Evolutionary conservation across 2,113 vertebrate species (phyloP), one percentile per base, ranked within the genome.

Genomic region (Morone saxatilis): DNA sequence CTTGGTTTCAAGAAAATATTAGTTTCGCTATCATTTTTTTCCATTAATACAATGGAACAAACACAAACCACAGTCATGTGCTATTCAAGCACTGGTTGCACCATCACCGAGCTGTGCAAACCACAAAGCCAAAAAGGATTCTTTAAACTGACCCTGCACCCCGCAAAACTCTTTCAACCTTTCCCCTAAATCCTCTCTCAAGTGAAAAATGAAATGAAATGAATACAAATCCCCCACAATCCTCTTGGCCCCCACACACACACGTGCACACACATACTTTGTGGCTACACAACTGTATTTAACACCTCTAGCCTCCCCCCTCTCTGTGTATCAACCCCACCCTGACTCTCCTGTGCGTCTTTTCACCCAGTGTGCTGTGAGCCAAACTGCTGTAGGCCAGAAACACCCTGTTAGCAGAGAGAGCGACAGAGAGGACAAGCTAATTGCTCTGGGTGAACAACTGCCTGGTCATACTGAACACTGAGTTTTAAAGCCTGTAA

Each of bases 161-260:
- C 78, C 45, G n/a, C 80, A 85, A 78, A 84, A 83, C 45, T 61
- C 74, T 43, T 25, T 67, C 85, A 92, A 91, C 69, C 80, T 86
- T 89, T 92, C 79, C 78, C 57, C 81, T 40, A 85, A 88, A 81
- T 91, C 67, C 51, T 81, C 61, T 60, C 77, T 86, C 77, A 63
- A 81, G 76, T 87, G 78, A 89, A 78, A 87, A 81, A 90, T 63
- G 3, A 83, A 56, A 80, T 78, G 84, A 92, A 88, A 91, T 88
- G 22, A 79, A 88, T 69, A 92, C 88, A 90, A 93, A 91, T 89
- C 81, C 69, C 63, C 74, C 72, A 50, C 82, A 83, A 86, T 90
- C 87, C 77, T 86, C 80, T 86, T 86, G 82, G 83, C 25, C 25
- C 25, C 25, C 25, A 25, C 25, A 54, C 50, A 66, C 53, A 71